These are phyloP conservation scores for Pyralis farinalis DNA, from an alignment of 2,888 invertebrate genomes.

Conservation along the genomic window DNA sequence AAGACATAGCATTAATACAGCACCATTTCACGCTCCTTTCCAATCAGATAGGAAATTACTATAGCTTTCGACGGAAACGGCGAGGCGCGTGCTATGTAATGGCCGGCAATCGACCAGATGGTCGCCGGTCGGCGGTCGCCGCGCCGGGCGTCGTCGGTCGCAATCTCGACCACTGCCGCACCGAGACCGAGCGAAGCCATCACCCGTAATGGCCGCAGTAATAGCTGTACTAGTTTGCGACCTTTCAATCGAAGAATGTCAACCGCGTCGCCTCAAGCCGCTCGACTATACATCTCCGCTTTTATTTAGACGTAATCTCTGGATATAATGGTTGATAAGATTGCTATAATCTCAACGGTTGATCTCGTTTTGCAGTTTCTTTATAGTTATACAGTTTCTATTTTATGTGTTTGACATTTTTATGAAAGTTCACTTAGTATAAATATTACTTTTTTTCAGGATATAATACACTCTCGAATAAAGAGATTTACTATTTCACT, in stretches of 20 bases:
- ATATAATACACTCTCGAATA: no score
- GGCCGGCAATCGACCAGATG: slow-evolving; percentile 11
- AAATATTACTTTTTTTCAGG: no score
- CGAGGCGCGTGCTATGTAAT: slow-evolving; percentile 20
- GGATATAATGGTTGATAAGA: slow-evolving; percentile 7
- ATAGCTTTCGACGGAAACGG: slow-evolving; percentile 16
- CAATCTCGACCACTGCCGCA: slow-evolving; percentile 1
- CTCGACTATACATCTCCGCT: slow-evolving; percentile 3
- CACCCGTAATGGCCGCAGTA: slow-evolving; percentile 5
- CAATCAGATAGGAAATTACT: slow-evolving; percentile 11
- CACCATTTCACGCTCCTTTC: slow-evolving; percentile 10
- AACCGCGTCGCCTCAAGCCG: slow-evolving; percentile 14
- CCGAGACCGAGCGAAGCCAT: neutral
- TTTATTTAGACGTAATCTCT: slow-evolving; percentile 10
- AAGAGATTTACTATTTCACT: no score
- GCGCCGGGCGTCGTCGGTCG: slow-evolving; percentile 1
- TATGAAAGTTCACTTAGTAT: no score
- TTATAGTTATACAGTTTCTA: slow-evolving; percentile 2
- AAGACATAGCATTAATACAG: slow-evolving; percentile 6
- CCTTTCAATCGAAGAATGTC: slow-evolving; percentile 24
- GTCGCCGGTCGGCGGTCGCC: neutral
- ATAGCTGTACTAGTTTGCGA: slow-evolving; percentile 21
- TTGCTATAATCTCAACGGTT: slow-evolving; percentile 4
- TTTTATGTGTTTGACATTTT: neutral
- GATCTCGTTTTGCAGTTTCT: neutral